Percentiles rank a stretch among this genome's conserved stretches.
phyloP scores from a whole-genome alignment of 2,113 vertebrate genomes.

The Varanus salvator region DNA sequence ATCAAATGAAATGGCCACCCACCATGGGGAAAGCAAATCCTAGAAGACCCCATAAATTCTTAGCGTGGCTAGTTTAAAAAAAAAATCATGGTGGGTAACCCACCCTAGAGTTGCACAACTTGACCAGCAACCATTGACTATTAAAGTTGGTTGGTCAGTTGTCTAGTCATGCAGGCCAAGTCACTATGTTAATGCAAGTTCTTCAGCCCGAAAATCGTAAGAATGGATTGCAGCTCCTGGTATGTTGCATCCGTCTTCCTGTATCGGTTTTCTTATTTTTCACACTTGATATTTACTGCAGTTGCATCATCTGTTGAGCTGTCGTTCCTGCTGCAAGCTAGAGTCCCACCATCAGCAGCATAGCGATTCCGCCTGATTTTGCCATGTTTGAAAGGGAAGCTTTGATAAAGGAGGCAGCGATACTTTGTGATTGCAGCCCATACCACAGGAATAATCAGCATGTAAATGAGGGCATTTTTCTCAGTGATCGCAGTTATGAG shows the following conservation, averaged over 20 bases:
- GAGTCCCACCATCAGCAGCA: slow-evolving; percentile 51
- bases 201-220: slow-evolving; percentile 11
- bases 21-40: too few relatives aligned
- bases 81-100: too few relatives aligned
- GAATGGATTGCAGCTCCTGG: neutral
- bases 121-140: too few relatives aligned
- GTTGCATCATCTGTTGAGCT: slow-evolving; percentile 39
- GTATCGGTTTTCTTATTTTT: slow-evolving; percentile 25
- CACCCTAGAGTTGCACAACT: too few relatives aligned
- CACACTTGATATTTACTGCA: slow-evolving; percentile 34
- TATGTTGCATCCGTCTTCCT: neutral
- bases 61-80: too few relatives aligned
- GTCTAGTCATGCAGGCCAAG: neutral
- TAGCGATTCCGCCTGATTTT: slow-evolving; percentile 15
- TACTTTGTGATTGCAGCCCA: slow-evolving; percentile 49
- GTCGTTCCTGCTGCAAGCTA: neutral
- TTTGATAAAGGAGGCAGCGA: slow-evolving; percentile 31
- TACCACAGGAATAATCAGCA: slow-evolving; percentile 63
- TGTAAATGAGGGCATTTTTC: slow-evolving; percentile 70
- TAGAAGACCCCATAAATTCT: too few relatives aligned
- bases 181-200: neutral
- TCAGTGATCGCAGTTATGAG: slow-evolving; percentile 65
- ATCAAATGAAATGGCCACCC: too few relatives aligned
- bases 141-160: neutral
- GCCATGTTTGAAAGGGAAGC: neutral